Percentiles rank a stretch among this genome's conserved stretches.
Evolutionary conservation across 2,113 vertebrate species (phyloP).

Genomic region (Protobothrops mucrosquamatus): DNA sequence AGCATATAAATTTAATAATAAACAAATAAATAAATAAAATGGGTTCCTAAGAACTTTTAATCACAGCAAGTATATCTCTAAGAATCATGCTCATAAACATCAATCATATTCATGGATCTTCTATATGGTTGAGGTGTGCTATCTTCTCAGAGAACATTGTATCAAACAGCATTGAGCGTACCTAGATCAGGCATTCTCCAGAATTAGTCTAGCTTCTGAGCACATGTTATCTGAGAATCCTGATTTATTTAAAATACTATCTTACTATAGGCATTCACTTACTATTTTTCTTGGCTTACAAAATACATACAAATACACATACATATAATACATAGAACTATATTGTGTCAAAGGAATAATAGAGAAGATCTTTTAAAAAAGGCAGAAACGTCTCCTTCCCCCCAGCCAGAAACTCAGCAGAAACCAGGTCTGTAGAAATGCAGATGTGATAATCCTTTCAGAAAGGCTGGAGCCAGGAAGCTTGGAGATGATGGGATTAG

Average conservation of each 20-base stretch:
- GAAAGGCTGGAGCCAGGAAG: too few relatives aligned
- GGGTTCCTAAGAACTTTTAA: background rate
- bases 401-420: too few relatives aligned
- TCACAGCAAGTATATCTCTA: background rate
- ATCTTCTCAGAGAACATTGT: background rate
- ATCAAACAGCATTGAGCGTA: background rate
- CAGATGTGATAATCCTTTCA: too few relatives aligned
- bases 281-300: background rate
- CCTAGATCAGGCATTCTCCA: background rate
- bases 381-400: too few relatives aligned
- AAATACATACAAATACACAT: background rate
- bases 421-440: too few relatives aligned
- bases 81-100: background rate
- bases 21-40: too few relatives aligned
- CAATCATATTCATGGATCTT: background rate
- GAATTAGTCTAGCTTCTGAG: background rate
- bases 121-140: background rate
- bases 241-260: background rate
- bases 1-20: too few relatives aligned
- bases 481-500: too few relatives aligned
- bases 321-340: background rate
- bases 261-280: background rate
- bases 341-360: background rate
- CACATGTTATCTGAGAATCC: background rate
- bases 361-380: too few relatives aligned